Evolutionary conservation across 2,797 vertebrate species (phyloP).

Genomic region (Momotus momota): DNA sequence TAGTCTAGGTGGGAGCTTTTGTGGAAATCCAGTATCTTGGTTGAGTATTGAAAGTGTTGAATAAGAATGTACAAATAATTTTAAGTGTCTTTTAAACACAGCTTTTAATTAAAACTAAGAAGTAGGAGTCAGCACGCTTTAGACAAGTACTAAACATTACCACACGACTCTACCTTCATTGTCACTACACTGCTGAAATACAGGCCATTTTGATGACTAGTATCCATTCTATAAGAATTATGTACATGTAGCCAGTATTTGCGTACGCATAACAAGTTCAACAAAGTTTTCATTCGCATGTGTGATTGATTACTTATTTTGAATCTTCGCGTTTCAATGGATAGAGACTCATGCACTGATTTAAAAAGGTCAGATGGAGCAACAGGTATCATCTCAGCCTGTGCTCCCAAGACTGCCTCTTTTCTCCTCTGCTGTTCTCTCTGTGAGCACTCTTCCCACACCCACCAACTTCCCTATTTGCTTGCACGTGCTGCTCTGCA

Average conservation of each 20-base stretch:
- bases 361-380: neutral
- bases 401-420: neutral
- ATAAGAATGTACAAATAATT: neutral
- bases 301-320: neutral
- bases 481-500: neutral
- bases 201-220: neutral
- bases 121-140: neutral
- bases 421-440: neutral
- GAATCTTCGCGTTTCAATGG: neutral
- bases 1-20: neutral
- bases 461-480: neutral
- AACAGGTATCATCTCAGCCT: fast-evolving
- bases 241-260: neutral
- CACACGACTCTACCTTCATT: neutral
- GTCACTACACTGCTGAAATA: neutral
- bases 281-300: neutral
- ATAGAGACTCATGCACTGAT: neutral
- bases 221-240: neutral
- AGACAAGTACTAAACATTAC: neutral
- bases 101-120: neutral
- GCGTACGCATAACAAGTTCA: neutral
- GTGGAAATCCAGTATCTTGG: neutral
- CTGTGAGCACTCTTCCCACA: neutral
- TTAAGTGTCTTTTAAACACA: neutral
- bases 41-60: neutral